These are phyloP conservation scores for Drosophila pachea DNA, from an alignment of 1,140 invertebrate genomes.

Conservation along the genomic window DNA sequence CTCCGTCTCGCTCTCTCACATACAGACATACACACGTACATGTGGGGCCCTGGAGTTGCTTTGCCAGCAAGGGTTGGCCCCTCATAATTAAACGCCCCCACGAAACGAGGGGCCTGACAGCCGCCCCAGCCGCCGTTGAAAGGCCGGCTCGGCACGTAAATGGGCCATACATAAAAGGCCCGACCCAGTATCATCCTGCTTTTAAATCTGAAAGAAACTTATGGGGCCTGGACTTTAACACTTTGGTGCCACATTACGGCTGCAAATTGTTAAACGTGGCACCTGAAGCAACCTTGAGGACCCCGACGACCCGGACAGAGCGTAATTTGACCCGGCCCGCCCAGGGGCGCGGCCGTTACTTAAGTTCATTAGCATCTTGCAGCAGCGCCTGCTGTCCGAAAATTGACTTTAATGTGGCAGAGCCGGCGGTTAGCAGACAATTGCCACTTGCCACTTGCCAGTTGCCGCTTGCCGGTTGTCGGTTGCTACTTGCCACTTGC, in stretches of 20 bases:
- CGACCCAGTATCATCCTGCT: constrained; percentile 43
- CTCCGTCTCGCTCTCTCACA: neutral
- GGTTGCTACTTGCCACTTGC: constrained; percentile 49
- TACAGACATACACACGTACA: constrained; percentile 11
- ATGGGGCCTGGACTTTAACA: constrained; percentile 73
- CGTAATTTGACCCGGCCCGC: constrained; percentile 13
- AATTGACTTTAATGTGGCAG: constrained; percentile 38
- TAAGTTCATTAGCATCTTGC: constrained; percentile 73
- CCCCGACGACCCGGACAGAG: neutral
- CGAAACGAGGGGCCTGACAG: neutral
- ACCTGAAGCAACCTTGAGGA: constrained; percentile 13
- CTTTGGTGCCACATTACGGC: constrained; percentile 73
- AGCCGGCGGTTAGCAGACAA: constrained; percentile 48
- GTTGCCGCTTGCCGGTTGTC: constrained; percentile 61
- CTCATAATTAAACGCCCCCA: constrained; percentile 64
- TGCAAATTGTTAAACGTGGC: constrained; percentile 74
- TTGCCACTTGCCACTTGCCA: constrained; percentile 53
- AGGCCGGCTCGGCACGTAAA: constrained; percentile 60
- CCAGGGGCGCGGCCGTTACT: constrained; percentile 34
- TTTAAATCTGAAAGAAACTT: constrained; percentile 38
- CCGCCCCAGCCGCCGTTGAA: constrained; percentile 29
- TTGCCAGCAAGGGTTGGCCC: constrained; percentile 67
- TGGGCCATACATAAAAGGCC: constrained; percentile 61
- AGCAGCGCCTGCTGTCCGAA: constrained; percentile 34
- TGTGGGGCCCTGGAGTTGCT: constrained; percentile 56